These are phyloP conservation scores for Platichthys stellatus DNA, from an alignment of 2,113 vertebrate genomes.

Conservation along the genomic window DNA sequence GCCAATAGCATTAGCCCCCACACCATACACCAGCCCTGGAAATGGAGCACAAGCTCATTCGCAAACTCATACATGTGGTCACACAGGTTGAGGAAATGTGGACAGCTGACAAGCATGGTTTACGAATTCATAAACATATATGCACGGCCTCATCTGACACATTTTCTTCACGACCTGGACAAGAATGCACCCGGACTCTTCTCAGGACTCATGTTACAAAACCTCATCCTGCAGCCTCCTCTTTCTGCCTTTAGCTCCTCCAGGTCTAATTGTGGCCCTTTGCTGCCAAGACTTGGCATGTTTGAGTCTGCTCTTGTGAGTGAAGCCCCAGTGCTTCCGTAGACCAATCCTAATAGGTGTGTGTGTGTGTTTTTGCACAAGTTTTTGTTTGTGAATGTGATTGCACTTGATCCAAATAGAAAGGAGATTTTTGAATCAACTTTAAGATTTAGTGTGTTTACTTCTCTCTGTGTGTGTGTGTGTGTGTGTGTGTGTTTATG, in stretches of 20 bases:
- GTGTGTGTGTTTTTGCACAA: constrained; percentile 20
- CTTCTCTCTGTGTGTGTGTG: background rate
- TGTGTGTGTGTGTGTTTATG: background rate
- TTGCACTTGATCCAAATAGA: constrained; percentile 25
- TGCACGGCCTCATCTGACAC: background rate
- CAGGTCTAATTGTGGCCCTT: constrained; percentile 35
- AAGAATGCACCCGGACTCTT: constrained; percentile 15
- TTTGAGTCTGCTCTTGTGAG: constrained; percentile 38
- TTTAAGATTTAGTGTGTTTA: constrained; percentile 26
- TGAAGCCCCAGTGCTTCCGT: constrained; percentile 13
- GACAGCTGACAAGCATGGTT: background rate
- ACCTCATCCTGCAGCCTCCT: constrained; percentile 22
- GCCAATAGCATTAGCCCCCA: constrained; percentile 10
- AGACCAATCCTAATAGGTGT: constrained; percentile 48
- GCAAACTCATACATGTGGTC: constrained; percentile 4
- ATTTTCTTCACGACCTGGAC: constrained; percentile 10
- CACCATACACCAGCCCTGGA: constrained; percentile 3
- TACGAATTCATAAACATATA: background rate
- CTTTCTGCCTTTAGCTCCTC: constrained; percentile 23
- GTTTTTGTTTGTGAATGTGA: constrained; percentile 9
- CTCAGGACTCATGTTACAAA: constrained; percentile 19
- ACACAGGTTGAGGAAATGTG: background rate
- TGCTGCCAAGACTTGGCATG: constrained; percentile 46
- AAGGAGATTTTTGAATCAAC: constrained; percentile 29
- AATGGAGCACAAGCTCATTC: constrained; percentile 7